phyloP scores from a whole-genome alignment of 2,888 invertebrate species.

The Biston stratarius region DNA sequence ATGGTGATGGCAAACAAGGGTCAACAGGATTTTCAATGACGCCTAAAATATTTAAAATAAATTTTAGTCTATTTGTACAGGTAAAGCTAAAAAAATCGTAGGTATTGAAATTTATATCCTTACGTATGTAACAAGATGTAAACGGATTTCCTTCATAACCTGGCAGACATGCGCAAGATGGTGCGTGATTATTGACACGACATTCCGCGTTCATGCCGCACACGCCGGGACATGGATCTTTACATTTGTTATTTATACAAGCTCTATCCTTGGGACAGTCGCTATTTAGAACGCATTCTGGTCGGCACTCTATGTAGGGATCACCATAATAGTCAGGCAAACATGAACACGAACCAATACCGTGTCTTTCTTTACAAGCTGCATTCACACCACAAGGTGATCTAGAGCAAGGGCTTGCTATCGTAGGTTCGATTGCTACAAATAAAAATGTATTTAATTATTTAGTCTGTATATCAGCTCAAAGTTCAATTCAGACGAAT shows the following conservation, averaged over 20 bases:
- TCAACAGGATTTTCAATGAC: conserved; percentile 73
- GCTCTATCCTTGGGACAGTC: conserved; percentile 92
- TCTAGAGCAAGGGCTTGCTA: conserved; percentile 90
- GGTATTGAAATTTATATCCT: conserved; percentile 36
- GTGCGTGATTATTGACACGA: conserved; percentile 93
- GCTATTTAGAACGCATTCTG: conserved; percentile 95
- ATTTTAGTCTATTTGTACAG: conserved; percentile 29
- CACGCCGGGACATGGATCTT: conserved; percentile 93
- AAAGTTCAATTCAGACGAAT: background rate
- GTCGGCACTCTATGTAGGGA: conserved; percentile 94
- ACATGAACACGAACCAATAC: conserved; percentile 93
- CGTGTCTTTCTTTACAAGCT: conserved; percentile 92
- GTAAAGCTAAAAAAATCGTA: background rate
- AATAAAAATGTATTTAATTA: conserved; percentile 40
- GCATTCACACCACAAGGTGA: conserved; percentile 96
- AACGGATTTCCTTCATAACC: conserved; percentile 93
- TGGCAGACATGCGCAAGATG: conserved; percentile 90
- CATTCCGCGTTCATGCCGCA: conserved; percentile 95
- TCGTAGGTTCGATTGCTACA: conserved; percentile 85
- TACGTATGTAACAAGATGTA: conserved; percentile 89
- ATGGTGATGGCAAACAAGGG: conserved; percentile 89
- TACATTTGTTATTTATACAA: conserved; percentile 94
- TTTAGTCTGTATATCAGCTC: background rate
- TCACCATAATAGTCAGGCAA: conserved; percentile 94
- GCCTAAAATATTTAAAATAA: conserved; percentile 60